phyloP scores from a whole-genome alignment of 2,888 invertebrate genomes.

The Gortyna flavago region DNA sequence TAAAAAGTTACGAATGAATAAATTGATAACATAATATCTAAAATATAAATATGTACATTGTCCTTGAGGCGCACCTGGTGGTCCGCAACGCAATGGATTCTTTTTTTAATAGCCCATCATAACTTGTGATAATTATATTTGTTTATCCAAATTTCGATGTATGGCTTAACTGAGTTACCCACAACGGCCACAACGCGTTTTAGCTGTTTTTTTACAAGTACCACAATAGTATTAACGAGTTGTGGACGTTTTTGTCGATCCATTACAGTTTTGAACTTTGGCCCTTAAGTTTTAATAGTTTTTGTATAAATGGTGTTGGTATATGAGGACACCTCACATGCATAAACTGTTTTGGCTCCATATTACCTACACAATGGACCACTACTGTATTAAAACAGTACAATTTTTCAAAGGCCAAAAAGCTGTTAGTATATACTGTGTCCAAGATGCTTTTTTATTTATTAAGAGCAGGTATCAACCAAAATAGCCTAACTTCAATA shows the following conservation, averaged over 20 bases:
- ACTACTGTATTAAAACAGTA: constrained; percentile 3
- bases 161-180: not conserved
- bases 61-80: not conserved
- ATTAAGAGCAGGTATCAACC: too few species aligned
- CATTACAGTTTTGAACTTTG: constrained; percentile 21
- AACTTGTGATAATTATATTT: not conserved
- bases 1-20: not conserved
- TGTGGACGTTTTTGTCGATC: constrained; percentile 15
- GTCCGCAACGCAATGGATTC: not conserved
- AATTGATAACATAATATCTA: constrained; percentile 1
- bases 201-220: constrained; percentile 11
- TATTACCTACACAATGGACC: not conserved
- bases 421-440: not conserved
- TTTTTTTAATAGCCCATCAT: not conserved
- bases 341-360: not conserved
- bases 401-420: not conserved
- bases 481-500: too few species aligned
- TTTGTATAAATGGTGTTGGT: not conserved
- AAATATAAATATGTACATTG: not conserved
- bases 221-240: not conserved
- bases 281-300: constrained; percentile 3
- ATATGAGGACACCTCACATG: not conserved
- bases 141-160: not conserved
- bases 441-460: constrained; percentile 3
- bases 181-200: not conserved